These are phyloP conservation scores for Musca vetustissima DNA, from an alignment of 1,140 invertebrate genomes.

Conservation along the genomic window DNA sequence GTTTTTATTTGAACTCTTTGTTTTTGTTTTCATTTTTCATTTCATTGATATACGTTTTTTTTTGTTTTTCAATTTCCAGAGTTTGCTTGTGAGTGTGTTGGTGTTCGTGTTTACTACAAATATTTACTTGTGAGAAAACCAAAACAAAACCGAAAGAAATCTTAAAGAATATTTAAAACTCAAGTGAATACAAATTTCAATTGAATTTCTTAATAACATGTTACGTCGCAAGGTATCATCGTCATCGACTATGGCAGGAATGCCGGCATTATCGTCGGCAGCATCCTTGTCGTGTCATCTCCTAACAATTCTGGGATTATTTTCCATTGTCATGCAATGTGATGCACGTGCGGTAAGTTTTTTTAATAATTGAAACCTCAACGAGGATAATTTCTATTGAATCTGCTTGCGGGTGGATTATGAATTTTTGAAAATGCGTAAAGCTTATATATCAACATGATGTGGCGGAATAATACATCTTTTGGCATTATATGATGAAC, in stretches of 20 bases:
- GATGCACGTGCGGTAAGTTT: constrained; percentile 52
- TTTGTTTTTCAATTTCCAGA: too few relatives aligned
- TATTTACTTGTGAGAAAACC: too few relatives aligned
- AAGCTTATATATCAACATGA: too few relatives aligned
- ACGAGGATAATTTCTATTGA: neutral
- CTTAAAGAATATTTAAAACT: neutral
- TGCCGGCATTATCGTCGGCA: constrained; percentile 23
- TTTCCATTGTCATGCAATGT: constrained; percentile 41
- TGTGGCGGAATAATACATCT: too few relatives aligned
- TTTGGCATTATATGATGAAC: too few relatives aligned
- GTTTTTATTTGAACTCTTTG: too few relatives aligned
- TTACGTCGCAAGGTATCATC: neutral
- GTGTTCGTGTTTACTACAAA: too few relatives aligned
- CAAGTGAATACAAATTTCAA: neutral
- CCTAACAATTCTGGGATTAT: constrained; percentile 41
- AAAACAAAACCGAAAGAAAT: neutral
- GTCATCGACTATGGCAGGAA: neutral
- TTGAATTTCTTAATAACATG: constrained; percentile 2
- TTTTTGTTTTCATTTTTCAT: too few relatives aligned
- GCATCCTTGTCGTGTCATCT: constrained; percentile 34
- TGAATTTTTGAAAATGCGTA: neutral
- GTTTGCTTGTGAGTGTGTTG: too few relatives aligned
- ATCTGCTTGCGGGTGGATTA: neutral
- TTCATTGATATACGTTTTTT: too few relatives aligned
- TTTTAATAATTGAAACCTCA: neutral